Percentiles rank a stretch among this genome's conserved stretches.
Evolutionary conservation across 1,140 invertebrate genomes (phyloP).

Genomic region (Bombus turneri): DNA sequence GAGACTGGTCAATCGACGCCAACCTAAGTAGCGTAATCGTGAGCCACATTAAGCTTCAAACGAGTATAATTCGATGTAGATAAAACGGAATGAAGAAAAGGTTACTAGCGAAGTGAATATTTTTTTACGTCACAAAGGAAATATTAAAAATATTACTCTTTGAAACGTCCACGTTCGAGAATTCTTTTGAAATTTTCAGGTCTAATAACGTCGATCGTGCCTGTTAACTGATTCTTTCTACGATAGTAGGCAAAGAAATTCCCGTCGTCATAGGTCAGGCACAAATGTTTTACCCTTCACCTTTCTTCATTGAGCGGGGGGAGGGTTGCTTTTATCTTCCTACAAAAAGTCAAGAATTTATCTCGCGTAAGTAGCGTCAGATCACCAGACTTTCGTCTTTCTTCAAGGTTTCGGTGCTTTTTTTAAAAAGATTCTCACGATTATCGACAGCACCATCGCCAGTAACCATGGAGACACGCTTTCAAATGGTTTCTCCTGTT

Average conservation of each 20-base stretch:
- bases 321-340: neutral
- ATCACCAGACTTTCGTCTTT: neutral
- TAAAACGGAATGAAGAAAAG: neutral
- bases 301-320: neutral
- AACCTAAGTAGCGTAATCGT: neutral
- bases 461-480: conserved; percentile 30
- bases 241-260: conserved; percentile 32
- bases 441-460: conserved; percentile 39
- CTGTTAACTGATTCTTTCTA: conserved; percentile 35
- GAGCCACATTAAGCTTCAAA: neutral
- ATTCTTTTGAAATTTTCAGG: conserved; percentile 42
- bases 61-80: neutral
- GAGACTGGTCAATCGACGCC: neutral
- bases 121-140: conserved; percentile 14
- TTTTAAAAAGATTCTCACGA: conserved; percentile 1
- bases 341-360: conserved; percentile 20
- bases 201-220: conserved; percentile 18
- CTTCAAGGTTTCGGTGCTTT: neutral
- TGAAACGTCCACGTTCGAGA: conserved; percentile 4
- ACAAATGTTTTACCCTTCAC: neutral
- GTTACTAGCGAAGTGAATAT: neutral
- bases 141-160: conserved; percentile 48
- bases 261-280: conserved; percentile 13
- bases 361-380: neutral
- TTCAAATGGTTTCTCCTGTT: conserved; percentile 35